A percentile compares a stretch with the other conserved stretches of the same genome.
phyloP scores from a whole-genome alignment of 2,888 invertebrate genomes.

The Dynastes hyllus region DNA sequence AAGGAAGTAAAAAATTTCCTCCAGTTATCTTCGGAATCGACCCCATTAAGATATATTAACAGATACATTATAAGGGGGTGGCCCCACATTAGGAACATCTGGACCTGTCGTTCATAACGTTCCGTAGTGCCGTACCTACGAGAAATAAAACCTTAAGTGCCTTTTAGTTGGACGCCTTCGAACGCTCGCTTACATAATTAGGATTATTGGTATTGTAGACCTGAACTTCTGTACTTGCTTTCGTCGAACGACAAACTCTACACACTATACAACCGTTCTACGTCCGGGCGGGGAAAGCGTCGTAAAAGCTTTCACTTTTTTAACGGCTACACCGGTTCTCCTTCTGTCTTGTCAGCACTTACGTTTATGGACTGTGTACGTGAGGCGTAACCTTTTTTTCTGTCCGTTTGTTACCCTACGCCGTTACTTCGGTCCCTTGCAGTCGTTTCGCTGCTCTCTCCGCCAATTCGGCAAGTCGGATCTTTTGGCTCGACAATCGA shows the following conservation, averaged over 20 bases:
- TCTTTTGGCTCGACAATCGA: slow-evolving; percentile 36
- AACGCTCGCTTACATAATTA: slow-evolving; percentile 63
- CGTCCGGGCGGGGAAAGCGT: slow-evolving; percentile 51
- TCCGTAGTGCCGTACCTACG: slow-evolving; percentile 55
- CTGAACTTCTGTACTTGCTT: slow-evolving; percentile 55
- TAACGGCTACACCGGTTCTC: slow-evolving; percentile 58
- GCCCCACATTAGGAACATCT: slow-evolving; percentile 58
- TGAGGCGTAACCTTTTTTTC: slow-evolving; percentile 55
- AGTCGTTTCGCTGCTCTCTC: slow-evolving; percentile 30
- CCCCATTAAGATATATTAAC: slow-evolving; percentile 46
- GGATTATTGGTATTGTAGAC: slow-evolving; percentile 61
- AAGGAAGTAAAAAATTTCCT: slow-evolving; percentile 4
- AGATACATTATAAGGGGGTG: slow-evolving; percentile 43
- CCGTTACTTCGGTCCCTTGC: slow-evolving; percentile 27
- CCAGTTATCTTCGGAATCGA: slow-evolving; percentile 23
- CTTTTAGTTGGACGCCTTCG: slow-evolving; percentile 61
- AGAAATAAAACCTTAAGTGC: slow-evolving; percentile 61
- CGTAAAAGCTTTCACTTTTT: slow-evolving; percentile 62
- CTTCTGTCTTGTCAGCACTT: slow-evolving; percentile 61
- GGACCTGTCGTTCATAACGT: slow-evolving; percentile 62
- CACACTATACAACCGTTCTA: slow-evolving; percentile 32
- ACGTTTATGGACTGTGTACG: slow-evolving; percentile 60
- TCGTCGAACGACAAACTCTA: slow-evolving; percentile 31
- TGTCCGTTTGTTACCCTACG: slow-evolving; percentile 51
- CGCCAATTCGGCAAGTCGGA: slow-evolving; percentile 39